These are phyloP conservation scores for Zaprionus inermis DNA, from an alignment of 1,140 invertebrate genomes.

Conservation along the genomic window DNA sequence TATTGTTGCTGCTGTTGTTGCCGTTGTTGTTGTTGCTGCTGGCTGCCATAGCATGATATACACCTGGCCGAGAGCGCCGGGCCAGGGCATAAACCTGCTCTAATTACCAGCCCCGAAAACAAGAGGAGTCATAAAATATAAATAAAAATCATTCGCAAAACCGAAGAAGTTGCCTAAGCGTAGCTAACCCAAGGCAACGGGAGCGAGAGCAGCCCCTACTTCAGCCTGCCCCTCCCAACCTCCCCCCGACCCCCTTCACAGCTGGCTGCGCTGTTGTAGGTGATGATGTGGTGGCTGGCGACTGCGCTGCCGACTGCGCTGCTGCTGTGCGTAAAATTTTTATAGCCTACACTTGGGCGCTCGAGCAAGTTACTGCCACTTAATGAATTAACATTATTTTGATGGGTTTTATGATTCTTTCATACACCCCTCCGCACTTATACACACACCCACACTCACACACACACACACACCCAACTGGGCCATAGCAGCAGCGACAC, in stretches of 20 bases:
- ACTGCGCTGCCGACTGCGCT: slow-evolving; percentile 45
- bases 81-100: slow-evolving; percentile 72
- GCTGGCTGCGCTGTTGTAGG: slow-evolving; percentile 24
- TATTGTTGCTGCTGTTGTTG: slow-evolving; percentile 62
- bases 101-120: slow-evolving; percentile 65
- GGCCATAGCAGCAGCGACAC: slow-evolving; percentile 27
- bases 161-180: slow-evolving; percentile 12
- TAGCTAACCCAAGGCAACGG: slow-evolving; percentile 40
- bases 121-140: slow-evolving; percentile 73
- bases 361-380: slow-evolving; percentile 77
- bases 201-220: background rate
- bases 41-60: slow-evolving; percentile 53
- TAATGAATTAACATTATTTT: slow-evolving; percentile 83
- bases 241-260: background rate
- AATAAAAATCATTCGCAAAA: slow-evolving; percentile 76
- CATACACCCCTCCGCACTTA: slow-evolving; percentile 55
- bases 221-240: no score
- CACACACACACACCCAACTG: slow-evolving; percentile 10
- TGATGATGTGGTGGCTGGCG: background rate
- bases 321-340: slow-evolving; percentile 73
- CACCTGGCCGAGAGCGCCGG: slow-evolving; percentile 52
- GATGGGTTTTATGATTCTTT: slow-evolving; percentile 81
- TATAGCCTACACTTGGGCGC: slow-evolving; percentile 80
- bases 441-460: slow-evolving; percentile 20
- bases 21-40: slow-evolving; percentile 29